A percentile compares a stretch with the other conserved stretches of the same genome.
Evolutionary conservation across 2,113 vertebrate genomes (phyloP).

Genomic region (Carassius carassius): DNA sequence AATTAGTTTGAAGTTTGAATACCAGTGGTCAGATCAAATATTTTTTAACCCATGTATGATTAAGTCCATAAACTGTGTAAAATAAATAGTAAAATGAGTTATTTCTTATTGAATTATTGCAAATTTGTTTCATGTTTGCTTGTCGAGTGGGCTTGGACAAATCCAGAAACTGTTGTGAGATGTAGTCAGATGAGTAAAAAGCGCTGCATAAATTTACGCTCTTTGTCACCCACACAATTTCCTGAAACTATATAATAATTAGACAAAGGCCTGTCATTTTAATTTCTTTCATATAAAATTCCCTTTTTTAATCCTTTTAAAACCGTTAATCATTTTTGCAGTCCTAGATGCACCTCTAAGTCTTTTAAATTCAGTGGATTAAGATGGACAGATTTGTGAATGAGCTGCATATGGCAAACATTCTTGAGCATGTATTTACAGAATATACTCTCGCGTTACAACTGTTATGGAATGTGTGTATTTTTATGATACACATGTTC

Average conservation of each 20-base stretch:
- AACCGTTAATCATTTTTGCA: neutral
- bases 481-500: slow-evolving; percentile 48
- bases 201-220: slow-evolving; percentile 5
- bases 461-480: slow-evolving; percentile 34
- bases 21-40: neutral
- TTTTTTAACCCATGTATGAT: no score
- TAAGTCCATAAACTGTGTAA: neutral
- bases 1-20: neutral
- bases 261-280: neutral
- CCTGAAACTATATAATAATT: neutral
- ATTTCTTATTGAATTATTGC: neutral
- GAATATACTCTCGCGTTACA: slow-evolving; percentile 48
- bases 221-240: slow-evolving; percentile 19
- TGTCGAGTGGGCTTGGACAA: neutral
- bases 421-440: slow-evolving; percentile 33
- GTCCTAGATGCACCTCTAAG: neutral
- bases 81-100: neutral
- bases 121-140: no score
- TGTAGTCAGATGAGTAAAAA: neutral
- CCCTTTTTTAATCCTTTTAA: neutral
- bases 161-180: slow-evolving; percentile 6
- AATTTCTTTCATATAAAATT: neutral
- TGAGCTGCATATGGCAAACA: slow-evolving; percentile 8
- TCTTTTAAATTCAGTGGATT: neutral
- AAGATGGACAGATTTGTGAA: slow-evolving; percentile 22